Percentiles rank a stretch among this genome's conserved stretches.
Conservation (phyloP, 2,888 invertebrate species). For the Trachelus stipa region DNA sequence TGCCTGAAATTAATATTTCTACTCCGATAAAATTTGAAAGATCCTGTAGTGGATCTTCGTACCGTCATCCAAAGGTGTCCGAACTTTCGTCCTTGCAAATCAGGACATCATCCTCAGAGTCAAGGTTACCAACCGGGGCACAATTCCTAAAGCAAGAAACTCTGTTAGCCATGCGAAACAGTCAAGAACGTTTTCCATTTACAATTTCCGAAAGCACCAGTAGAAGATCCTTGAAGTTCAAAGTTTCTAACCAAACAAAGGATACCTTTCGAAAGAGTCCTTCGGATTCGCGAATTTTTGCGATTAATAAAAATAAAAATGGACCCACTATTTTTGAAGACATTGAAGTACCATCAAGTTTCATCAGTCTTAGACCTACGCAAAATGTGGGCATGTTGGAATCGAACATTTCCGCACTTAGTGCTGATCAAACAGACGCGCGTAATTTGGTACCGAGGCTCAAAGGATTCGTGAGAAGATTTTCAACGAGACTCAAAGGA, state of each 20-base stretch:
- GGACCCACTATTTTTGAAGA: background rate
- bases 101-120: background rate
- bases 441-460: constrained; percentile 30
- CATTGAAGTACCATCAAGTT: background rate
- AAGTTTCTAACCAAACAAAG: constrained; percentile 2
- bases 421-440: constrained; percentile 14
- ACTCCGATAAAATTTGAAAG: background rate
- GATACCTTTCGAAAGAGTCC: background rate
- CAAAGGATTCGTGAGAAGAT: constrained; percentile 34
- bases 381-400: background rate
- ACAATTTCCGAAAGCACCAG: constrained; percentile 46
- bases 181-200: constrained; percentile 50
- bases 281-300: background rate
- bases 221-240: constrained; percentile 28
- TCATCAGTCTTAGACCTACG: background rate
- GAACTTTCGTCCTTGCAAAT: background rate
- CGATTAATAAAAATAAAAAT: background rate
- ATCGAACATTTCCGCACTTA: background rate
- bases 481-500: constrained; percentile 34
- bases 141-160: constrained; percentile 18
- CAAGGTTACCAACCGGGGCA: background rate
- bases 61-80: background rate
- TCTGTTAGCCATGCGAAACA: constrained; percentile 7
- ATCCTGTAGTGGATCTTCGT: background rate
- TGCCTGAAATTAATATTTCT: background rate